phyloP scores from a whole-genome alignment of 2,113 vertebrate genomes.

The Mormoops blainvillei region DNA sequence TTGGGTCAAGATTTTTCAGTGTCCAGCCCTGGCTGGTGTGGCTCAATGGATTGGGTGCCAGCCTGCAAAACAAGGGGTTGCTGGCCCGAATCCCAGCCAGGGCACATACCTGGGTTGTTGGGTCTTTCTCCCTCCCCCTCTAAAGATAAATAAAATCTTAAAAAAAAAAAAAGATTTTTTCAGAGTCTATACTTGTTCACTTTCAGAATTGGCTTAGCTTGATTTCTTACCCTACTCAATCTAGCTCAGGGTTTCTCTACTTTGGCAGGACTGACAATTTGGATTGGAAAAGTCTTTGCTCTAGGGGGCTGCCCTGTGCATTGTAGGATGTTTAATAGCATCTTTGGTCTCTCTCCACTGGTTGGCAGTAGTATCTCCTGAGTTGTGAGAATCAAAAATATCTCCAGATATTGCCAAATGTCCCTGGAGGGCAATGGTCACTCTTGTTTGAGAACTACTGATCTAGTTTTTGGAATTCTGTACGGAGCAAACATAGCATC shows the following conservation, averaged over 20 bases:
- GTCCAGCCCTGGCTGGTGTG: no score
- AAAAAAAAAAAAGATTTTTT: no score
- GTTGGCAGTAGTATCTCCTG: neutral
- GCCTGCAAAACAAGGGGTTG: no score
- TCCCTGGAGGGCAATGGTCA: neutral
- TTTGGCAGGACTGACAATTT: neutral
- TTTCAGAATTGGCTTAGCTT: constrained; percentile 7
- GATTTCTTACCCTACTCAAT: neutral
- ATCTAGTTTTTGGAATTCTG: neutral
- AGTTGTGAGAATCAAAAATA: neutral
- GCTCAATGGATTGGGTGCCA: no score
- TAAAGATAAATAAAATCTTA: no score
- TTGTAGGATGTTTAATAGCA: neutral
- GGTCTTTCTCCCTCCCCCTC: no score
- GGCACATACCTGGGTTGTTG: no score
- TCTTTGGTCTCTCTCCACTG: neutral
- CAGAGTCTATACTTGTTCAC: neutral
- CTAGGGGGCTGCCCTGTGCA: neutral
- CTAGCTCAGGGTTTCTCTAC: neutral
- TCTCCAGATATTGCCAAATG: neutral
- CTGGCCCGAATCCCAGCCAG: no score
- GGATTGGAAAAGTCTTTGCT: neutral
- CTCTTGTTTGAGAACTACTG: neutral
- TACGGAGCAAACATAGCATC: neutral
- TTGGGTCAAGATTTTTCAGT: neutral